These are phyloP conservation scores for Condylura cristata DNA, from an alignment of 2,113 vertebrate genomes.

Conservation along the genomic window DNA sequence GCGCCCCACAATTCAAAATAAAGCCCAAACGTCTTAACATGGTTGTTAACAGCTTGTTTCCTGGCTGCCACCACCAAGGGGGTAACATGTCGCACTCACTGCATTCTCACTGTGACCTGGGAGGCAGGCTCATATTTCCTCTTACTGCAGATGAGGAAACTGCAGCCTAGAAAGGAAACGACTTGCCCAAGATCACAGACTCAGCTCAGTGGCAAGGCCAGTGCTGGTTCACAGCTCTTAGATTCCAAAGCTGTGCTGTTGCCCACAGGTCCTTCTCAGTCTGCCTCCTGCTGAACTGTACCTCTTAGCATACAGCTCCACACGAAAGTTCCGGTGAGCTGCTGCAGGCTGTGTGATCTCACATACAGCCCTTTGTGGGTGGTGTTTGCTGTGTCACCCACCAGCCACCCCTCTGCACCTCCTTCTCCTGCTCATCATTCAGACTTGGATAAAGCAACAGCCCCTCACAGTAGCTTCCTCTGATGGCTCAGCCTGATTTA, in stretches of 20 bases:
- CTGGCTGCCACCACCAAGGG: neutral
- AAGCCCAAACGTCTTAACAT: neutral
- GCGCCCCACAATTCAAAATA: neutral
- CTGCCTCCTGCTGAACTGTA: neutral
- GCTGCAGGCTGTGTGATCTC: neutral
- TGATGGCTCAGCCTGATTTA: neutral
- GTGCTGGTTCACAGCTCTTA: neutral
- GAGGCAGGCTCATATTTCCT: neutral
- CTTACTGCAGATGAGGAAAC: neutral
- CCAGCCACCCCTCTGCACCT: neutral
- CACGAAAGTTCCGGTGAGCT: neutral
- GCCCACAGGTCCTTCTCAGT: neutral
- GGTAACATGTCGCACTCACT: neutral
- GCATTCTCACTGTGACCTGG: neutral
- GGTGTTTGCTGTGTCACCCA: neutral
- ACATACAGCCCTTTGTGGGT: neutral
- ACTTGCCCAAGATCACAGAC: neutral
- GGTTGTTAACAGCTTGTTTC: neutral
- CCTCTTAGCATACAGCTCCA: neutral
- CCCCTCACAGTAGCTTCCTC: neutral
- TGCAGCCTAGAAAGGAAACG: neutral
- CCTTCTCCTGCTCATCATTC: neutral
- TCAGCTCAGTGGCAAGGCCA: neutral
- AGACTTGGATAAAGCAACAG: neutral
- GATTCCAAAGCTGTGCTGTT: neutral